These are phyloP conservation scores for Tetragonula clypearis DNA, from an alignment of 1,140 invertebrate genomes.

Conservation along the genomic window DNA sequence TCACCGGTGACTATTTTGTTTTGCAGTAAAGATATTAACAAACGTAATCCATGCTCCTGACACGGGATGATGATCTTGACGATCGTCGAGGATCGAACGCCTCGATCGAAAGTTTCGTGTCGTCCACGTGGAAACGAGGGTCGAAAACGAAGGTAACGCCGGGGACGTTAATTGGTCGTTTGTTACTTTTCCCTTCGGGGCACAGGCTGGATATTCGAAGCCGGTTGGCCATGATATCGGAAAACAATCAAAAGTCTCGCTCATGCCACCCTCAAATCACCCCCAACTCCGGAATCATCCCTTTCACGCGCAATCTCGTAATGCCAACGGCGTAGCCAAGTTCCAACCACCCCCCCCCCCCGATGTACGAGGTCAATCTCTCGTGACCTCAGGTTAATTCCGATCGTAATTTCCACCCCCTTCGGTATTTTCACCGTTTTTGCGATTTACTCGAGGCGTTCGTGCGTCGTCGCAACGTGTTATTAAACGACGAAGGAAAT, in stretches of 20 bases:
- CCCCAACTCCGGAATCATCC: neutral
- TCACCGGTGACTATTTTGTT: no score
- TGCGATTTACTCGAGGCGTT: neutral
- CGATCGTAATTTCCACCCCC: constrained; percentile 50
- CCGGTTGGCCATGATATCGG: constrained; percentile 64
- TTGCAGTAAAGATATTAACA: neutral
- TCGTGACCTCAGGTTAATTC: constrained; percentile 56
- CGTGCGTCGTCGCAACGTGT: neutral
- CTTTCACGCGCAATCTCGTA: constrained; percentile 17
- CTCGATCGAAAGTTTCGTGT: constrained; percentile 25
- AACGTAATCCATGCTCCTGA: no score
- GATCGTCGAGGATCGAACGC: neutral
- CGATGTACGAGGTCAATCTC: constrained; percentile 10
- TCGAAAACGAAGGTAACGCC: constrained; percentile 3
- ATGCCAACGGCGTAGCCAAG: neutral
- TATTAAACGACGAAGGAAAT: neutral
- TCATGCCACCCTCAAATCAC: neutral
- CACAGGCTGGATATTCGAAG: constrained; percentile 32
- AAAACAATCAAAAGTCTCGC: constrained; percentile 70
- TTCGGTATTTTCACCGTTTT: constrained; percentile 38
- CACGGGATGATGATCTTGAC: neutral
- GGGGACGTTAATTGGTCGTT: constrained; percentile 63
- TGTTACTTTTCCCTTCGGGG: constrained; percentile 63
- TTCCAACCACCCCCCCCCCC: neutral
- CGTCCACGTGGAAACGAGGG: neutral